Evolutionary conservation across 2,888 invertebrate species (phyloP).

Genomic region (Limnephilus marmoratus): DNA sequence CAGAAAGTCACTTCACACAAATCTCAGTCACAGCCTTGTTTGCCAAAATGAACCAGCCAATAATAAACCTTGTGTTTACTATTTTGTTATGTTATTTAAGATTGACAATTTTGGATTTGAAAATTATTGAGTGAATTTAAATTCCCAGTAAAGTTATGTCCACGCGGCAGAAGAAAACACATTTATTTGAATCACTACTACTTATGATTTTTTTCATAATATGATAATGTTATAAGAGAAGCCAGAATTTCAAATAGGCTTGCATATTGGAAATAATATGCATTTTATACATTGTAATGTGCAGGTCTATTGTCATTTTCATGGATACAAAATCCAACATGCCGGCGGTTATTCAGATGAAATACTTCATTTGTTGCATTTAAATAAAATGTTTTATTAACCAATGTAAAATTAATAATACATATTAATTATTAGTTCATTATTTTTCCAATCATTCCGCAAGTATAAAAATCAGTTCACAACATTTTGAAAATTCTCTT

Average conservation of each 20-base stretch:
- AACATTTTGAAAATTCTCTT: constrained; percentile 28
- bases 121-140: neutral
- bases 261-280: neutral
- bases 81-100: neutral
- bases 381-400: neutral
- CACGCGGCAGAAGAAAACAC: neutral
- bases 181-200: neutral
- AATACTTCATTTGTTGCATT: neutral
- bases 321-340: neutral
- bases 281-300: too few relatives aligned
- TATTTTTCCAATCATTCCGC: constrained; percentile 13
- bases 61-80: constrained; percentile 22
- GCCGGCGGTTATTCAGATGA: neutral
- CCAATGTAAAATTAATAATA: neutral
- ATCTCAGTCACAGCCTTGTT: constrained; percentile 64
- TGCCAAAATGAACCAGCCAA: constrained; percentile 45
- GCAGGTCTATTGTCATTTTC: neutral
- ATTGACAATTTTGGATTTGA: neutral
- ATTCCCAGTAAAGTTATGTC: neutral
- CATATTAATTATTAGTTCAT: neutral
- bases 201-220: neutral
- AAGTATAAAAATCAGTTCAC: constrained; percentile 48
- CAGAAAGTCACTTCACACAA: constrained; percentile 6
- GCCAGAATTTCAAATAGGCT: neutral
- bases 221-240: neutral